These are phyloP conservation scores for Caenorhabditis doughertyi DNA, from an alignment of 2,888 invertebrate species.

Conservation along the genomic window DNA sequence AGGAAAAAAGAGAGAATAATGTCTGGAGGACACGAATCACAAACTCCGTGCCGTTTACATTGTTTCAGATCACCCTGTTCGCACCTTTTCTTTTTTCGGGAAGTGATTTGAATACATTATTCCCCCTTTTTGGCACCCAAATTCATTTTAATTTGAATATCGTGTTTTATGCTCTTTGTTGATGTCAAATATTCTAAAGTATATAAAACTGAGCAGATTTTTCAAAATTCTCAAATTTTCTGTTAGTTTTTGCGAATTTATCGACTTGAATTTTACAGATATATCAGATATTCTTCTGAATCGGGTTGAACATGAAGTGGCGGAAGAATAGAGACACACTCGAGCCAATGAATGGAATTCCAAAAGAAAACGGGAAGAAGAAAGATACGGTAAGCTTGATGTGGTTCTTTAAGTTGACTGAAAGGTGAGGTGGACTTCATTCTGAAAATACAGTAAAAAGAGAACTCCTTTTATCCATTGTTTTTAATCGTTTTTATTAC, in stretches of 20 bases:
- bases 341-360: slow-evolving; percentile 29
- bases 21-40: slow-evolving; percentile 30
- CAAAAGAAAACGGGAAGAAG: slow-evolving; percentile 31
- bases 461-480: too few relatives aligned
- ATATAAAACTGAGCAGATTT: slow-evolving; percentile 17
- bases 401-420: too few relatives aligned
- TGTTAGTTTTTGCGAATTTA: not conserved
- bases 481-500: too few relatives aligned
- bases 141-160: slow-evolving; percentile 40
- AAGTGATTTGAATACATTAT: slow-evolving; percentile 54
- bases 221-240: not conserved
- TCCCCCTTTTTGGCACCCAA: slow-evolving; percentile 33
- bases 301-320: slow-evolving; percentile 43
- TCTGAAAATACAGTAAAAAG: too few relatives aligned
- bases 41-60: slow-evolving; percentile 8
- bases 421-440: too few relatives aligned
- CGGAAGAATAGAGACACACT: slow-evolving; percentile 38
- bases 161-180: slow-evolving; percentile 34
- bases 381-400: slow-evolving; percentile 32
- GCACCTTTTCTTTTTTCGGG: slow-evolving; percentile 30
- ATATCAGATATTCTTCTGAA: slow-evolving; percentile 56
- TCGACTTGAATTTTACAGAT: not conserved
- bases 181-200: not conserved
- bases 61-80: slow-evolving; percentile 49
- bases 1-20: not conserved